Evolutionary conservation across 2,888 invertebrate species (phyloP).

Genomic region (Encarsia formosa): DNA sequence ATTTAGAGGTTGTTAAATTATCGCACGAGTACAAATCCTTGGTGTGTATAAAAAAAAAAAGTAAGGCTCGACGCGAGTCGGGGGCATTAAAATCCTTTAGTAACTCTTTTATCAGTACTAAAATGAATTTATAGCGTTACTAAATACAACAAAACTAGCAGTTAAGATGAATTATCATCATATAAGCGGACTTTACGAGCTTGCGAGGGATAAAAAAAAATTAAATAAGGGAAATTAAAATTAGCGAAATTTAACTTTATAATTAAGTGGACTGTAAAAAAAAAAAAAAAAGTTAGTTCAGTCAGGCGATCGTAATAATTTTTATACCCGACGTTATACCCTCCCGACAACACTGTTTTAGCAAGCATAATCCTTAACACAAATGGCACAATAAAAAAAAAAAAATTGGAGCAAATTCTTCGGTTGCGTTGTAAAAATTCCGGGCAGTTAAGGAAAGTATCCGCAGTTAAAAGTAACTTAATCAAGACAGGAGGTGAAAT

Average conservation of each 20-base stretch:
- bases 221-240: too few relatives aligned
- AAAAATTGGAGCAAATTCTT: constrained; percentile 18
- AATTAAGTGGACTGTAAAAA: constrained; percentile 22
- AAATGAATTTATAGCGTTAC: constrained; percentile 29
- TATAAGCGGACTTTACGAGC: constrained; percentile 22
- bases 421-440: too few relatives aligned
- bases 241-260: constrained; percentile 26
- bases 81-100: constrained; percentile 26
- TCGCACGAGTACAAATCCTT: constrained; percentile 21
- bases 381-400: constrained; percentile 5
- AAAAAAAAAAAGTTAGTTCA: too few relatives aligned
- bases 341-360: too few relatives aligned
- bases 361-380: constrained; percentile 24
- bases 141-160: constrained; percentile 20
- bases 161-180: constrained; percentile 25
- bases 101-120: constrained; percentile 29
- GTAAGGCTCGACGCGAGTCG: too few relatives aligned
- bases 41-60: constrained; percentile 19
- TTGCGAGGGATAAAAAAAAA: constrained; percentile 15
- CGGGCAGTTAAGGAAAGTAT: too few relatives aligned
- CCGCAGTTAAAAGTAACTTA: constrained; percentile 26
- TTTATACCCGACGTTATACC: too few relatives aligned
- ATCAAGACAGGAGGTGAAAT: constrained; percentile 18
- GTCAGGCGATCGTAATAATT: too few relatives aligned
- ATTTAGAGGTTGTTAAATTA: constrained; percentile 25